Base-by-base conservation (phyloP, 2,797 vertebrate genomes). In the Coranthus polyacanthus region DNA sequence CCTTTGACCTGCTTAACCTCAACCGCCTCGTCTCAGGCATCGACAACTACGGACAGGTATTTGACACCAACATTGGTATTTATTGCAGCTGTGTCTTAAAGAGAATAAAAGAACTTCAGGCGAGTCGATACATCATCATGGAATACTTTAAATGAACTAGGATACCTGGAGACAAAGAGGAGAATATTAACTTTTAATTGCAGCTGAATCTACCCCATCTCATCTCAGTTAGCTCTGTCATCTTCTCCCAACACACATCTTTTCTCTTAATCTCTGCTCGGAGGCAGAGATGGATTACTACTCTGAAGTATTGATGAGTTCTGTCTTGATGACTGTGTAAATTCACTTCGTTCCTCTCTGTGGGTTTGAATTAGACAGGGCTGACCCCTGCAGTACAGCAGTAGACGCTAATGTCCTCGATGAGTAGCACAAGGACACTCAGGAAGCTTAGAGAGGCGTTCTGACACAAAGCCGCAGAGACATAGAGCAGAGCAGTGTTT, bases 31-130 rank as follows among this genome's bases (percentile, higher is more conserved):
- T 98, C 82, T 99, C 98, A 82, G 98, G 97, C 92, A 99, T 99
- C 60, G 98, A 99, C 95, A 99, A 99, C 91, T 99, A 99, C 66
- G 98, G 98, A 83, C 98, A 99, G 97, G 98, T 99, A 94, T 21
- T 20, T 55, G 7, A 32, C 10, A 4, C 12, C 12, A 1, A 12
- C 36, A 1, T 41, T 6, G 15, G 16, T 6, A 41, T 60, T 54
- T 61, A 17, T 55, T 17, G 24, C n/a, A 12, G 37, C 42, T 47
- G 12, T 54, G 53, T 29, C 13, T 39, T 5, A 41, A 10, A 29
- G 32, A 50, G 12, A 39, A 16, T 45, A 18, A 17, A 6, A 42
- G 16, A 37, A 29, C 29, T 32, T 32, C 29, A 9, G 29, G 8
- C 29, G 8, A 32, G 29, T 9, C 9, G 8, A 32, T 32, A 32